Base-by-base conservation (phyloP, 2,113 vertebrate genomes). In the Myrmecophaga tridactyla region DNA sequence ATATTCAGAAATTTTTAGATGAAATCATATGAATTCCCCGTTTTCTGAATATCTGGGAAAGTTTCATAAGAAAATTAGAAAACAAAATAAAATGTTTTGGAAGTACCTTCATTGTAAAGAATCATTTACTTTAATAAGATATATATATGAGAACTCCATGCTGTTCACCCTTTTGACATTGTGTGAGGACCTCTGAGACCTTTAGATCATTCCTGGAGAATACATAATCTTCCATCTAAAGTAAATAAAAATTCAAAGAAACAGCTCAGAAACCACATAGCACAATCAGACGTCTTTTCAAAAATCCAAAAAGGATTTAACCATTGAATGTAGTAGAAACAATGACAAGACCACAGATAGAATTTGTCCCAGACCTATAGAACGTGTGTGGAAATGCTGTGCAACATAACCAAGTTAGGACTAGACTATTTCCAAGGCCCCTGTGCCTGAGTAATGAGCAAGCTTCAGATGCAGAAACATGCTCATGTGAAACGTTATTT, bases 401-500 rank as follows among this genome's bases (percentile, higher is more conserved):
- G 12, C 27, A 9, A 1, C 7, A 0, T 53, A 65, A 29, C 4
- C 15, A 76, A n/a, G 9, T 39, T 60, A 63, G 34, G n/a, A 43
- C 31, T 20, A 36, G 34, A 34, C 46, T 85, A 17, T 81, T 60
- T 46, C 25, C 4, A 8, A 73, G 39, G 25, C 2, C n/a, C 2
- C 10, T 15, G 13, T 62, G 39, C 4, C 20, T 23, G 1, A 63
- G 20, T 27, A 2, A 14, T 94, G 56, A 65, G n/a, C 7, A 83
- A 82, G 25, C 31, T 29, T 41, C 17, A 65, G 58, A 62, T 18
- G 10, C 29, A 93, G 60, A 84, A 41, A 36, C 11, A 41, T 11
- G 23, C 14, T 62, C 39, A 67, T 43, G n/a, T 29, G 67, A 72
- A 1, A 0, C 0, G 0, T 43, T 0, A 7, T 41, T 13, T 25